These are phyloP conservation scores for Gallirallus australis DNA, from an alignment of 2,797 vertebrate genomes.

Conservation along the genomic window DNA sequence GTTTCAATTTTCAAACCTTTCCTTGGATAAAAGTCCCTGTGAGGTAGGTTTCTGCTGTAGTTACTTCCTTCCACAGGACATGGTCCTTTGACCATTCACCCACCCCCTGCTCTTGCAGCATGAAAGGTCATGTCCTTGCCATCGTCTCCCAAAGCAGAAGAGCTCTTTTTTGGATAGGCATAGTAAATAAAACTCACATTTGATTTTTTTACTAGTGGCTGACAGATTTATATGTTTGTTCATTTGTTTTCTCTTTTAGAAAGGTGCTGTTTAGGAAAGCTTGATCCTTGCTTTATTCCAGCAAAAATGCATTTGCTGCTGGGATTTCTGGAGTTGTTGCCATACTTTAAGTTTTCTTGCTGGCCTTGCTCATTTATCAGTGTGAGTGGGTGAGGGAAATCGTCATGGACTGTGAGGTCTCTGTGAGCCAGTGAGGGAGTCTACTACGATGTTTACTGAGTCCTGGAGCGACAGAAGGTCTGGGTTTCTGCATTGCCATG, in stretches of 20 bases:
- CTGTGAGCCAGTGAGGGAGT: not conserved
- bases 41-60: not conserved
- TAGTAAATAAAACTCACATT: not conserved
- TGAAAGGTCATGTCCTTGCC: not conserved
- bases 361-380: not conserved
- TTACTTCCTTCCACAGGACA: conserved; percentile 9
- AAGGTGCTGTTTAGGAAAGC: not conserved
- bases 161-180: not conserved
- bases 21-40: not conserved
- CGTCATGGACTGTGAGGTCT: fast-evolving
- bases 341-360: not conserved
- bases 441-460: not conserved
- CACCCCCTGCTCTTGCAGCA: not conserved
- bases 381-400: not conserved
- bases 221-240: not conserved
- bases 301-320: not conserved
- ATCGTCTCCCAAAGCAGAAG: not conserved
- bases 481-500: fast-evolving
- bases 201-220: not conserved
- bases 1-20: conserved; percentile 46
- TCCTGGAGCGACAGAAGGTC: not conserved
- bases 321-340: not conserved
- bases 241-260: not conserved
- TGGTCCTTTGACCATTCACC: not conserved
- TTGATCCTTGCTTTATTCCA: not conserved